Evolutionary conservation across 1,140 invertebrate genomes (phyloP), one percentile per base, ranked within the genome.

Genomic region (Cherax quadricarinatus): DNA sequence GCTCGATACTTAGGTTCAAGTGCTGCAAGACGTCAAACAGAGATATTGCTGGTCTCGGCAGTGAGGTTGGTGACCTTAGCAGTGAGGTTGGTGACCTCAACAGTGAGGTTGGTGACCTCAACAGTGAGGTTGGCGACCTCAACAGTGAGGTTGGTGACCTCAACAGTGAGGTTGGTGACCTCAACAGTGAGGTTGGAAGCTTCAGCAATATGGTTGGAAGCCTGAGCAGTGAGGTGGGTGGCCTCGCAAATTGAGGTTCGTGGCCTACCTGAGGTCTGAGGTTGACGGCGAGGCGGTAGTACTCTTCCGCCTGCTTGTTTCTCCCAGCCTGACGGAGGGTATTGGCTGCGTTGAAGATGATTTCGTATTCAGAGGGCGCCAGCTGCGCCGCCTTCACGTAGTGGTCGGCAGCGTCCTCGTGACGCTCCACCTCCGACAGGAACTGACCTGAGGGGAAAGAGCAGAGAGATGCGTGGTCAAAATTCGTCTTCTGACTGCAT

Each of bases 261-360:
- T 60, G 41, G 75, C 60, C 60, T 88, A 94, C 94, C 88, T 94
- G 92, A 91, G 94, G 94, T 66, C 94, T 73, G 57, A 94, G 91
- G 14, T 88, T 60, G 57, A 94, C 94, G n/a, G 94, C 94, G n/a
- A 92, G 85, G 14, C 94, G 70, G 95, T 99, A 99, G 96, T 97
- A 98, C 62, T 96, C 95, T 94, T 99, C 98, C 0, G 98, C 98
- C 92, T 97, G 97, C 14, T 96, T 95, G 93, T 97, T 97, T 57
- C 97, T 96, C 49, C 97, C 96, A 21, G 97, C 96, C 94, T 98
- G 97, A 87, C 98, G 95, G 91, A 99, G 95, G 0, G 97, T 97
- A 60, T 98, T 98, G 16, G 98, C 98, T 9, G 98, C 97, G 75
- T 97, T 97, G 91, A 98, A 97, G n/a, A 98, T 96, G 41, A 98